Base-by-base conservation (phyloP, 2,113 vertebrate species). In the Cynoglossus semilaevis region DNA sequence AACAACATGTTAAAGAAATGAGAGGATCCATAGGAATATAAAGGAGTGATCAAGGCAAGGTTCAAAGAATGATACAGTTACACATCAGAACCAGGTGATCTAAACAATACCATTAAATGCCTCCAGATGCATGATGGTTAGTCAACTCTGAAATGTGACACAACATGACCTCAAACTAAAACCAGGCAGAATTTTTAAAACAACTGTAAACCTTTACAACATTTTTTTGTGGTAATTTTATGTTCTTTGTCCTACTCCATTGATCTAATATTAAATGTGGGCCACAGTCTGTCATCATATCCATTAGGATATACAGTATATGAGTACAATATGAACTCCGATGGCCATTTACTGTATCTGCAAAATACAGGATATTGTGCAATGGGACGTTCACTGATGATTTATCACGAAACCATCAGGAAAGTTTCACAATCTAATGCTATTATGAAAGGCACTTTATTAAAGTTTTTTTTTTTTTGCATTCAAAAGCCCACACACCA, bases 361-460 rank as follows among this genome's bases (percentile, higher is more conserved):
- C 40, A 44, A 48, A 57, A 51, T 36, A 45, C 9, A 1, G 43
- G n/a, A 10, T 7, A 55, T 15, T 0, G 15, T 62, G 18, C 34
- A 16, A 37, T 22, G 48, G 46, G 52, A 29, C 22, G 6, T 29
- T 29, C 49, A 45, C 52, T 4, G 10, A 46, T 76, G 70, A 63
- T 82, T 82, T 78, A 40, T 13, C 2, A 38, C 7, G 12, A 61
- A 83, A 75, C 58, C 63, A 15, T 51, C 16, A 66, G 29, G 72
- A 55, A 17, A 16, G 51, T n/a, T 53, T 58, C 1, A 10, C 44
- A 14, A 35, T 59, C 40, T 48, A 46, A 59, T 35, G 36, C 38
- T 66, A 11, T 62, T 45, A 41, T 35, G 12, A 74, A 85, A 85
- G 83, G 81, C 87, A 87, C 87, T 81, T 85, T 74, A 60, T 68